These are phyloP conservation scores for Centropus unirufus DNA, from an alignment of 2,113 vertebrate genomes.

Conservation along the genomic window DNA sequence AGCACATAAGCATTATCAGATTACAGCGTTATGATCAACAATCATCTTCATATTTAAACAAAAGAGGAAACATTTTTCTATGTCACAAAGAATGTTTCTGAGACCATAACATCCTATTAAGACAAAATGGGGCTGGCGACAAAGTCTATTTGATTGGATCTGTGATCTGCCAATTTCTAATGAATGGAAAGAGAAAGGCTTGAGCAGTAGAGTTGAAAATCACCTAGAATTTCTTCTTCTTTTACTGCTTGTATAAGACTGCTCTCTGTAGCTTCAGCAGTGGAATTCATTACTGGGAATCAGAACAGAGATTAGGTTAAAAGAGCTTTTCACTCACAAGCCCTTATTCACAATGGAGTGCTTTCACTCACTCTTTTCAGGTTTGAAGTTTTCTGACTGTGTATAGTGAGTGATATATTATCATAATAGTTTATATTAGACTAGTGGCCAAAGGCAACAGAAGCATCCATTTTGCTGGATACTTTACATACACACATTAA, in stretches of 20 bases:
- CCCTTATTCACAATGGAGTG: background rate
- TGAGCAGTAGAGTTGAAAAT: background rate
- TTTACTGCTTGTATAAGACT: background rate
- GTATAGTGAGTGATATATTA: background rate
- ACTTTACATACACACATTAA: background rate
- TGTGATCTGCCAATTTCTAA: background rate
- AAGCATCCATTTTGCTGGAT: background rate
- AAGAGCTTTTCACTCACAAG: background rate
- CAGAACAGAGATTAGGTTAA: background rate
- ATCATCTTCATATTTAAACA: background rate
- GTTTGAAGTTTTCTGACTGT: background rate
- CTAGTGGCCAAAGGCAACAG: background rate
- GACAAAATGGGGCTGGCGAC: background rate
- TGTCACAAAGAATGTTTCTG: background rate
- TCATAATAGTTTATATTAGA: background rate
- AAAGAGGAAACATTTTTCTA: background rate
- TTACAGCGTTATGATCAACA: background rate
- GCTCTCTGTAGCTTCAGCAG: background rate
- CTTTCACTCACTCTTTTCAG: background rate
- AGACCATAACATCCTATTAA: background rate
- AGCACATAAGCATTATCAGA: background rate
- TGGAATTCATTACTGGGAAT: background rate
- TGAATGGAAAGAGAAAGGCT: background rate
- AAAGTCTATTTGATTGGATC: background rate
- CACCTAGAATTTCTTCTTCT: background rate